Evolutionary conservation across 2,888 invertebrate species (phyloP).

Genomic region (Tenodera sinensis): DNA sequence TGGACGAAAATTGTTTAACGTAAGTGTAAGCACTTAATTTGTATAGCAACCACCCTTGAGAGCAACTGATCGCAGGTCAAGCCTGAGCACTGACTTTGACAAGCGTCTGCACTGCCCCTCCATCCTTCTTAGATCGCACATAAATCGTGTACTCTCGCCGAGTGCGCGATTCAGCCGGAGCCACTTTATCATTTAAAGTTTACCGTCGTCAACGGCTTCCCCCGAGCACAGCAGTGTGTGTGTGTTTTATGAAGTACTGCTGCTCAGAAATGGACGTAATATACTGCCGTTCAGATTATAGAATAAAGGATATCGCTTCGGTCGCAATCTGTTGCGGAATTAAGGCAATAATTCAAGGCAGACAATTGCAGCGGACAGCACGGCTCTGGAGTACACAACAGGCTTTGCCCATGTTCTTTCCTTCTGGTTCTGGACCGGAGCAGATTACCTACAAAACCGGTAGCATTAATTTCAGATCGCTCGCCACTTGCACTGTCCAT

Average conservation of each 20-base stretch:
- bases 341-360: background rate
- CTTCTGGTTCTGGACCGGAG: background rate
- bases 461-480: background rate
- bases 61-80: background rate
- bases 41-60: too few species aligned
- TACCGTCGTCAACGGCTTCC: background rate
- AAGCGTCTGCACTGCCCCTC: background rate
- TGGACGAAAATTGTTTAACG: too few species aligned
- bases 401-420: background rate
- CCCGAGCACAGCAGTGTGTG: background rate
- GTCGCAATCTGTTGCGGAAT: background rate
- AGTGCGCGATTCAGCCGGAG: background rate
- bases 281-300: background rate
- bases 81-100: background rate
- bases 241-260: background rate
- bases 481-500: background rate
- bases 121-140: background rate
- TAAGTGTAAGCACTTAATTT: too few species aligned
- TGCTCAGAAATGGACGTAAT: background rate
- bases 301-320: background rate
- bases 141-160: background rate
- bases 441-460: background rate
- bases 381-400: background rate
- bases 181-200: background rate
- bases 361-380: background rate